Evolutionary conservation across 2,888 invertebrate species (phyloP).

Genomic region (Drosophila lutescens): DNA sequence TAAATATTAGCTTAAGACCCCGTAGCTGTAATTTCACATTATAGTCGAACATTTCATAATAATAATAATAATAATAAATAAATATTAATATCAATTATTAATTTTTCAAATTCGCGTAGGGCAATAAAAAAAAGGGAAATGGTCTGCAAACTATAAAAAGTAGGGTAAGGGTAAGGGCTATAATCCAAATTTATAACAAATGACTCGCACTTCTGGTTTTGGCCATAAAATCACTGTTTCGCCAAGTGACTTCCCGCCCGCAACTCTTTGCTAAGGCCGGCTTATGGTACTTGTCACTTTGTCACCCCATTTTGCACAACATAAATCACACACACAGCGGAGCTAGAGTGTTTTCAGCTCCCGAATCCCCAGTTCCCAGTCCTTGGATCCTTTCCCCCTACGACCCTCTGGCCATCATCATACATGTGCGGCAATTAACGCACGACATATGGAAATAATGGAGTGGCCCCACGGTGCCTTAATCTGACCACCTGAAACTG

Average conservation of each 20-base stretch:
- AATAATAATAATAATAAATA: too few relatives aligned
- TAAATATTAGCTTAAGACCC: too few relatives aligned
- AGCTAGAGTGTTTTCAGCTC: slow-evolving; percentile 2
- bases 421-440: slow-evolving; percentile 38
- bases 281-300: slow-evolving; percentile 40
- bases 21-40: too few relatives aligned
- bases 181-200: slow-evolving; percentile 25
- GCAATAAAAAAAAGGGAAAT: not conserved
- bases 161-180: not conserved
- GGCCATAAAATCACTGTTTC: slow-evolving; percentile 28
- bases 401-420: slow-evolving; percentile 2
- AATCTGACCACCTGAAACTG: slow-evolving; percentile 8
- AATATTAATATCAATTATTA: too few relatives aligned
- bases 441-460: slow-evolving; percentile 44
- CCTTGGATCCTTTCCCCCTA: not conserved
- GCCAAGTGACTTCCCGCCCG: slow-evolving; percentile 21
- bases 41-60: too few relatives aligned
- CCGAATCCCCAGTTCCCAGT: not conserved
- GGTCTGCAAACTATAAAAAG: not conserved
- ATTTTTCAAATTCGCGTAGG: not conserved
- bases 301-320: slow-evolving; percentile 49
- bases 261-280: not conserved
- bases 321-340: slow-evolving; percentile 41
- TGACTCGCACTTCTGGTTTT: not conserved
- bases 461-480: slow-evolving; percentile 5